phyloP scores from a whole-genome alignment of 2,797 vertebrate genomes.

The Muscicapa striata region DNA sequence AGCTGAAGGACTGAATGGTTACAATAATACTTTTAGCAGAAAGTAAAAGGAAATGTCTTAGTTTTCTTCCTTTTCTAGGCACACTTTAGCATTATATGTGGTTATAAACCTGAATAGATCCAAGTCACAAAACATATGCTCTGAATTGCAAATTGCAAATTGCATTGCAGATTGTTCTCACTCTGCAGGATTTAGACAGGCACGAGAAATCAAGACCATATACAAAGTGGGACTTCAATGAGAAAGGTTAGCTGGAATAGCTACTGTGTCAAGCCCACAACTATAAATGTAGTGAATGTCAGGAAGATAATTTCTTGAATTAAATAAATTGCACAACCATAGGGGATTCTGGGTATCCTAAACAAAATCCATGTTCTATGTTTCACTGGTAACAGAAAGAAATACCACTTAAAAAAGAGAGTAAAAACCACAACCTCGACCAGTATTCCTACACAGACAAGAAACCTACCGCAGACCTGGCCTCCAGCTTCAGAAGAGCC shows the following conservation, averaged over 20 bases:
- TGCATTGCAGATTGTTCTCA: background rate
- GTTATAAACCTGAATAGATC: conserved; percentile 2
- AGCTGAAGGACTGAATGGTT: conserved; percentile 11
- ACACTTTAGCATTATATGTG: background rate
- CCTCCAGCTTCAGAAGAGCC: background rate
- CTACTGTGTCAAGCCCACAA: background rate
- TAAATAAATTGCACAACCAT: background rate
- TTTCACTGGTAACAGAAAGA: background rate
- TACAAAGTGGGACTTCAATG: background rate
- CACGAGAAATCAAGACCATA: background rate
- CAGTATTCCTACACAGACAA: background rate
- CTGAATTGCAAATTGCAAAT: too few species aligned
- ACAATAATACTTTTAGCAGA: conserved; percentile 7
- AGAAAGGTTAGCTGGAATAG: background rate
- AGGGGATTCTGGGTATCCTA: background rate
- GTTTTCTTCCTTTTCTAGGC: conserved; percentile 2
- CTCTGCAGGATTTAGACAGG: background rate
- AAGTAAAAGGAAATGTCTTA: background rate
- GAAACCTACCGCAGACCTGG: background rate
- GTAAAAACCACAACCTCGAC: background rate
- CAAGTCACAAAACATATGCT: background rate
- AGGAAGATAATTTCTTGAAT: background rate
- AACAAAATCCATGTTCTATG: background rate
- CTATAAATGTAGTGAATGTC: background rate
- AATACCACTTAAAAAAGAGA: background rate